These are phyloP conservation scores for Nomada flava DNA, from an alignment of 2,888 invertebrate species.

Conservation along the genomic window DNA sequence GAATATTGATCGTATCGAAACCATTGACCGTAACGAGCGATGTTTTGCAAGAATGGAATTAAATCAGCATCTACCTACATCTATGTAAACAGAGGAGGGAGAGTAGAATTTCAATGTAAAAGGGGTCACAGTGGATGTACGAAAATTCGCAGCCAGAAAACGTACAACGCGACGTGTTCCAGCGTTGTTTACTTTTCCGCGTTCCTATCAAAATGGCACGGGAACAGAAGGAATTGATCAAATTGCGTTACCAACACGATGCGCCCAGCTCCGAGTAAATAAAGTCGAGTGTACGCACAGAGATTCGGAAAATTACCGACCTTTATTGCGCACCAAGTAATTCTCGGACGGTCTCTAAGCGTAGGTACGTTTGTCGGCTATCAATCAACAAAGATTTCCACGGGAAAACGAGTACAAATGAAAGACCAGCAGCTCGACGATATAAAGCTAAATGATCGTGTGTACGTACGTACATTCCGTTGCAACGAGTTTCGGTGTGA, in stretches of 20 bases:
- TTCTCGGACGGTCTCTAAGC: too few species aligned
- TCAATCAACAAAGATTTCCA: neutral
- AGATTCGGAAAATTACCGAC: neutral
- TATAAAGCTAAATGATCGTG: neutral
- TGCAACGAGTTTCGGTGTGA: too few species aligned
- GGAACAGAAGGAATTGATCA: neutral
- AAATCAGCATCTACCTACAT: neutral
- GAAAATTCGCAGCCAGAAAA: neutral
- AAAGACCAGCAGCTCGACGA: neutral
- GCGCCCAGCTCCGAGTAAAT: slow-evolving; percentile 1
- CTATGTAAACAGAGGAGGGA: neutral
- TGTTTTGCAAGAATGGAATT: slow-evolving; percentile 17
- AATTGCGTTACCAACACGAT: slow-evolving; percentile 5
- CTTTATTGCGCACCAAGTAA: neutral
- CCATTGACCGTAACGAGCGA: slow-evolving; percentile 35
- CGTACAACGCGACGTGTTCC: neutral
- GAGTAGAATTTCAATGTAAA: neutral
- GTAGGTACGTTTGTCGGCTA: neutral
- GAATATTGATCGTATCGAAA: neutral
- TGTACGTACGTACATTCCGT: neutral
- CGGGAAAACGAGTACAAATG: neutral
- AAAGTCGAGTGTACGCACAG: slow-evolving; percentile 2
- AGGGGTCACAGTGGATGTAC: neutral
- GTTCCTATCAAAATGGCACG: neutral
- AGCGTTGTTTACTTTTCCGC: slow-evolving; percentile 44